phyloP scores from a whole-genome alignment of 1,140 invertebrate genomes.

The Leptestheria dahalacensis region DNA sequence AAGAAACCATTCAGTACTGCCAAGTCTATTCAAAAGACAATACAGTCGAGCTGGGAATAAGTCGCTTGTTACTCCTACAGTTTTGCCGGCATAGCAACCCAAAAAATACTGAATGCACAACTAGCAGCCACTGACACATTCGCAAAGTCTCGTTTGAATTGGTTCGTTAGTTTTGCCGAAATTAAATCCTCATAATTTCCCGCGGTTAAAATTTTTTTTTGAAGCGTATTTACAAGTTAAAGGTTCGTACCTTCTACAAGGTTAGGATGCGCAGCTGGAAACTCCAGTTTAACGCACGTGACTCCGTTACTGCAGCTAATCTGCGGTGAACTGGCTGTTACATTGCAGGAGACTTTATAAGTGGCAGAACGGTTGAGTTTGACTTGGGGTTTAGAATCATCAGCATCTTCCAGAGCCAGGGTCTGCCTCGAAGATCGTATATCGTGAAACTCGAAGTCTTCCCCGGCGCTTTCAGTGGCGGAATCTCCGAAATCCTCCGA shows the following conservation, averaged over 20 bases:
- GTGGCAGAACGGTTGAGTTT: constrained; percentile 15
- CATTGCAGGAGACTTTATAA: constrained; percentile 14
- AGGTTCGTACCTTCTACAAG: constrained; percentile 12
- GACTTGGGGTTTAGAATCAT: not conserved
- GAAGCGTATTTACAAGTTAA: not conserved
- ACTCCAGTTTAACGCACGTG: not conserved
- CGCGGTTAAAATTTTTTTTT: not conserved
- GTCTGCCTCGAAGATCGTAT: constrained; percentile 17
- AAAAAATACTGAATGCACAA: too few species aligned
- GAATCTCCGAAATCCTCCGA: constrained; percentile 25
- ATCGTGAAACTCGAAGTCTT: constrained; percentile 45
- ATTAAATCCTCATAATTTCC: too few species aligned
- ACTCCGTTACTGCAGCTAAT: not conserved
- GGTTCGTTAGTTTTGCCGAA: too few species aligned
- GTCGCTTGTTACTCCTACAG: too few species aligned
- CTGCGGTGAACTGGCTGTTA: not conserved
- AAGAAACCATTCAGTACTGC: constrained; percentile 17
- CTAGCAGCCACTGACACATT: not conserved
- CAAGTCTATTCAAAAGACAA: constrained; percentile 1
- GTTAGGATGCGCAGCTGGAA: not conserved
- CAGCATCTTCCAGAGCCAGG: not conserved
- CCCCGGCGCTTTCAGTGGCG: constrained; percentile 39
- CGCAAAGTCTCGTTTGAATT: not conserved
- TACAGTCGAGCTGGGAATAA: not conserved
- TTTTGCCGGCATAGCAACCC: too few species aligned